A percentile compares a stretch with the other conserved stretches of the same genome.
Evolutionary conservation across 2,888 invertebrate species (phyloP).

Genomic region (Lycocerus yunnanus): DNA sequence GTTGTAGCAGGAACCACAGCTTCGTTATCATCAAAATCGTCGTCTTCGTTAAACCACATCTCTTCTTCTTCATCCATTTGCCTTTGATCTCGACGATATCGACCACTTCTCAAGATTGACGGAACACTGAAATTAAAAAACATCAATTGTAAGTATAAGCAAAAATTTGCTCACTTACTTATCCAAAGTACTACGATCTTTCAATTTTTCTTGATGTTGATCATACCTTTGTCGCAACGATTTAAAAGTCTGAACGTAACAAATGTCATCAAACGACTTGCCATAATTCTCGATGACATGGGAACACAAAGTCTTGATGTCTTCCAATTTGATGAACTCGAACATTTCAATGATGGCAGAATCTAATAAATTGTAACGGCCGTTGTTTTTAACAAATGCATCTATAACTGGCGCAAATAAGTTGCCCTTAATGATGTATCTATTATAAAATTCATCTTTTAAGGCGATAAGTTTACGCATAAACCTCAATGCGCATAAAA

Average conservation of each 20-base stretch:
- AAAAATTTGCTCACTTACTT: conserved; percentile 56
- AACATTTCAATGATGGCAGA: conserved; percentile 99
- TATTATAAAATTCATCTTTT: conserved; percentile 98
- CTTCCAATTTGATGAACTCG: conserved; percentile 96
- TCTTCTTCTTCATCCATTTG: conserved; percentile 97
- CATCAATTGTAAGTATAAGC: neutral
- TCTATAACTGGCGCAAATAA: conserved; percentile 95
- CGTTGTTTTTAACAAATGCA: conserved; percentile 95
- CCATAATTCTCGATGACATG: conserved; percentile 97
- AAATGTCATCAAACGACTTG: conserved; percentile 90
- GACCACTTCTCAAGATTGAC: conserved; percentile 76
- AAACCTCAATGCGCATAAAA: conserved; percentile 93
- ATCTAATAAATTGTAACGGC: conserved; percentile 97
- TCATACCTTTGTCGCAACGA: conserved; percentile 87
- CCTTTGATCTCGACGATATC: conserved; percentile 90
- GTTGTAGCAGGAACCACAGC: conserved; percentile 60
- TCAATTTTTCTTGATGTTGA: conserved; percentile 88
- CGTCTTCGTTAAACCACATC: conserved; percentile 98
- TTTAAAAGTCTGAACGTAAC: conserved; percentile 98
- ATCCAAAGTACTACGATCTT: conserved; percentile 78
- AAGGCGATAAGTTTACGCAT: conserved; percentile 96
- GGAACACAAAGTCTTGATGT: conserved; percentile 86
- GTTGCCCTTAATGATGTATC: conserved; percentile 93
- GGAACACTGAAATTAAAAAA: conserved; percentile 63
- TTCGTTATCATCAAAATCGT: conserved; percentile 85